Evolutionary conservation across 2,888 invertebrate genomes (phyloP), one percentile per base, ranked within the genome.

Genomic region (Fissipunctia ypsillon): DNA sequence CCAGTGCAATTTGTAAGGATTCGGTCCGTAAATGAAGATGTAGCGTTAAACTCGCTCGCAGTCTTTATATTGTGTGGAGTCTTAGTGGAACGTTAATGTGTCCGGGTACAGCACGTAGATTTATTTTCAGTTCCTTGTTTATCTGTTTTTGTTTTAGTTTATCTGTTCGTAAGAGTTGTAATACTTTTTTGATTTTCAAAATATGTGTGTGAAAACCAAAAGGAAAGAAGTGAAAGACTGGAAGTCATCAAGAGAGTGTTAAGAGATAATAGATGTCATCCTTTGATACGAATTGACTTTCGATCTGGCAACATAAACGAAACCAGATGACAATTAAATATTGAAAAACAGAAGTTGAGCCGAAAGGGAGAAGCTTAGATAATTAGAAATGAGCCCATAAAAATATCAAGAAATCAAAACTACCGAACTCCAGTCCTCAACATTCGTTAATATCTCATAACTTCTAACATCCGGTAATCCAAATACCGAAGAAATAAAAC

Each of bases 401-500:
- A 54, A 66, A 66, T n/a, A 52, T 35, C 1, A 45, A 35, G 22
- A 67, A 80, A 80, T 54, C 41, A 70, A 68, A 78, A 79, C 69
- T 41, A 48, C 45, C 10, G 22, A 69, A 67, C 63, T 59, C 25
- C 56, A 74, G 57, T 56, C 56, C 57, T 77, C 28, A 78, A 83
- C 45, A 78, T 77, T 80, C 73, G 83, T 86, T 88, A 86, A 84
- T 88, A 87, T 87, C 87, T 87, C 84, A 88, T 88, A 88, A 88
- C 86, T 90, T 90, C 89, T 89, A 90, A 90, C 89, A 90, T 89
- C 88, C 92, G 89, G 88, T 89, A 90, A 89, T 87, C 87, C 86
- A 88, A 88, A 88, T 89, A 86, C 79, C 88, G 87, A 90, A 92
- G 91, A 93, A 92, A 93, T 93, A 93, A 94, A 94, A 90, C 90